Evolutionary conservation across 37 sponge, comb jelly and placozoan species (phyloP).

Genomic region (Eunapius fragilis): DNA sequence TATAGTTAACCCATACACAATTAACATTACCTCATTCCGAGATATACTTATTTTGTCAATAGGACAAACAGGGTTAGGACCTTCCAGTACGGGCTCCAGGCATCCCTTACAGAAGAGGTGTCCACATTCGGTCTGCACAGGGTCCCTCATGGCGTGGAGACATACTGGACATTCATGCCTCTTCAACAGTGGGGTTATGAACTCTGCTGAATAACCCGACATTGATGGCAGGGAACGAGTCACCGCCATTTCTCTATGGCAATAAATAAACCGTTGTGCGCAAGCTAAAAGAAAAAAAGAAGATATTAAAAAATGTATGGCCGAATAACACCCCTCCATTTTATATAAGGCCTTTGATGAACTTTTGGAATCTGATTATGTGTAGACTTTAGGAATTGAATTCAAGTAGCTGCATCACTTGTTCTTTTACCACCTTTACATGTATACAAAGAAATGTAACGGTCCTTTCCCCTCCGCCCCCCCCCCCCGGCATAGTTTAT

Average conservation of each 20-base stretch:
- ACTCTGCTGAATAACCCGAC: slow-evolving; percentile 58
- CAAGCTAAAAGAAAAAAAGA: too few relatives aligned
- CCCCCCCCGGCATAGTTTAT: too few relatives aligned
- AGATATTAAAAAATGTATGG: too few relatives aligned
- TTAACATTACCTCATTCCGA: background rate
- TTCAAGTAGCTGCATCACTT: too few relatives aligned
- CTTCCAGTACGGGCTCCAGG: slow-evolving; percentile 41
- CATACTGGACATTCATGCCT: slow-evolving; percentile 65
- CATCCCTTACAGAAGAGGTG: slow-evolving; percentile 70
- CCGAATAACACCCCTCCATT: too few relatives aligned
- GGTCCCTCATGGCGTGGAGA: slow-evolving; percentile 38
- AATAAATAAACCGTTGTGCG: too few relatives aligned
- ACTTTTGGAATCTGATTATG: too few relatives aligned
- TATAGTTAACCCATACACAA: background rate
- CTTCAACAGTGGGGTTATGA: slow-evolving; percentile 40
- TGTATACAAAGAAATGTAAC: too few relatives aligned
- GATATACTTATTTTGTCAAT: slow-evolving; percentile 20
- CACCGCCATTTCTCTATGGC: background rate
- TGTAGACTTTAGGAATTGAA: too few relatives aligned
- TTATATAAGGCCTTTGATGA: too few relatives aligned
- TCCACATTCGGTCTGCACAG: slow-evolving; percentile 72
- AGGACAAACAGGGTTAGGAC: slow-evolving; percentile 40
- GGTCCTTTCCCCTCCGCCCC: too few relatives aligned
- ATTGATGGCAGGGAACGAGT: background rate
- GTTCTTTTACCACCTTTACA: too few relatives aligned